These are phyloP conservation scores for Chalcosyrphus nemorum DNA, from an alignment of 2,888 invertebrate species.

Conservation along the genomic window DNA sequence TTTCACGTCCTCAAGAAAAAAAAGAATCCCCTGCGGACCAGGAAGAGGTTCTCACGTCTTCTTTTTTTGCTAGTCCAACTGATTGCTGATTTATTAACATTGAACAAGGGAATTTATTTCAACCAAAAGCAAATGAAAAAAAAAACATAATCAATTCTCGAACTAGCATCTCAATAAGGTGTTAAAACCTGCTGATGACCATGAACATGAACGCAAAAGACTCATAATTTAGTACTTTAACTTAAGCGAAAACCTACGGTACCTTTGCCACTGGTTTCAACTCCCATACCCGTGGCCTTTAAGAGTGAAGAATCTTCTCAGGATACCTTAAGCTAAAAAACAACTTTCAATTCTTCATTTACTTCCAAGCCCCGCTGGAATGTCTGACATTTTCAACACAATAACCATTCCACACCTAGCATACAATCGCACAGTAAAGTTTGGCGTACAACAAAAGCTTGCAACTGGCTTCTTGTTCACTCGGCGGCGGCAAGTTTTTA, in stretches of 20 bases:
- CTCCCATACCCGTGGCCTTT: slow-evolving; percentile 14
- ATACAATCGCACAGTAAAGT: slow-evolving; percentile 4
- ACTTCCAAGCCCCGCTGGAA: slow-evolving; percentile 19
- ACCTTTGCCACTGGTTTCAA: slow-evolving; percentile 5
- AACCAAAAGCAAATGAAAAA: no score
- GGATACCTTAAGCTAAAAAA: background rate
- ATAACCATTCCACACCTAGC: slow-evolving; percentile 21
- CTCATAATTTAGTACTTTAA: background rate
- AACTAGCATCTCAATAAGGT: background rate
- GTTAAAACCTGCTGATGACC: background rate
- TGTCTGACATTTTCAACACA: slow-evolving; percentile 28
- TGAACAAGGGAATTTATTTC: no score
- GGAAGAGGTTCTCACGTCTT: no score
- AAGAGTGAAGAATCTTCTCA: slow-evolving; percentile 6
- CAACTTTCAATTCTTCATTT: slow-evolving; percentile 26
- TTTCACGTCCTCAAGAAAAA: no score
- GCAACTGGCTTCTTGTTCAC: background rate
- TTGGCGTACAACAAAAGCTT: slow-evolving; percentile 53
- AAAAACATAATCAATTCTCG: no score
- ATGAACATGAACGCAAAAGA: slow-evolving; percentile 10
- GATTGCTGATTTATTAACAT: no score
- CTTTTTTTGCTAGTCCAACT: no score
- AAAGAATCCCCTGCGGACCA: no score
- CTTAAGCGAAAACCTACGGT: background rate
- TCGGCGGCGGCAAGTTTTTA: slow-evolving; percentile 4